A percentile compares a stretch with the other conserved stretches of the same genome.
These are phyloP conservation scores for Drosophila lini DNA, from an alignment of 1,140 invertebrate genomes.

Conservation along the genomic window DNA sequence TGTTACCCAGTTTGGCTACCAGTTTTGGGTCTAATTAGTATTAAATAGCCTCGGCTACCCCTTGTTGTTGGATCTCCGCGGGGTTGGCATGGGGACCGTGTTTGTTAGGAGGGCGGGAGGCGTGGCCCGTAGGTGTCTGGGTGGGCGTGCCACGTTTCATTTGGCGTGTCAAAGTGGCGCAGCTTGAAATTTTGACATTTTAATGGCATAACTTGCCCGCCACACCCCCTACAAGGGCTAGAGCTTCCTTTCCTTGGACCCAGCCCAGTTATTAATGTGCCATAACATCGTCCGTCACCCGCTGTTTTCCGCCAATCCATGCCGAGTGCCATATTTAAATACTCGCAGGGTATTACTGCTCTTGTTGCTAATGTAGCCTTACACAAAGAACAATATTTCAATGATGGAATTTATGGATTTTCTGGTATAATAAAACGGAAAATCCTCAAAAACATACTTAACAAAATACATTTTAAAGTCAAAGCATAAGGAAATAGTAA, in stretches of 20 bases:
- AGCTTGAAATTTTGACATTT: conserved; percentile 70
- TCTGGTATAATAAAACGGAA: not conserved
- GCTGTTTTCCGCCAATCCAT: conserved; percentile 19
- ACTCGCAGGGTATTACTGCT: conserved; percentile 20
- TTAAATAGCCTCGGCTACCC: conserved; percentile 42
- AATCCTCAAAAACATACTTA: not conserved
- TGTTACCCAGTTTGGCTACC: conserved; percentile 12
- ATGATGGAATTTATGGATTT: not conserved
- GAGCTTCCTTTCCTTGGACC: not conserved
- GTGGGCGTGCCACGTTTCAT: conserved; percentile 67
- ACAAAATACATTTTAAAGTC: not conserved
- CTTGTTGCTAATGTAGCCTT: conserved; percentile 5
- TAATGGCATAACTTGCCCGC: conserved; percentile 60
- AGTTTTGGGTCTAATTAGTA: conserved; percentile 63
- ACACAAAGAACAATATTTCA: not conserved
- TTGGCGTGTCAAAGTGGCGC: conserved; percentile 68
- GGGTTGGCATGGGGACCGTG: not conserved
- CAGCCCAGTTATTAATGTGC: conserved; percentile 66
- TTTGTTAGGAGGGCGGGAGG: not conserved
- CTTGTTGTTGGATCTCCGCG: conserved; percentile 2
- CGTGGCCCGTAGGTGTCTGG: conserved; percentile 20
- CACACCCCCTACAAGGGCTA: conserved; percentile 12
- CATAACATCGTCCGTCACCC: conserved; percentile 54
- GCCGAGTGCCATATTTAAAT: conserved; percentile 52
- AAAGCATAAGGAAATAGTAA: not conserved